A percentile compares a stretch with the other conserved stretches of the same genome.
Evolutionary conservation across 92 coral and sea anemone genomes (phyloP).

Genomic region (Scolanthus callimorphus): DNA sequence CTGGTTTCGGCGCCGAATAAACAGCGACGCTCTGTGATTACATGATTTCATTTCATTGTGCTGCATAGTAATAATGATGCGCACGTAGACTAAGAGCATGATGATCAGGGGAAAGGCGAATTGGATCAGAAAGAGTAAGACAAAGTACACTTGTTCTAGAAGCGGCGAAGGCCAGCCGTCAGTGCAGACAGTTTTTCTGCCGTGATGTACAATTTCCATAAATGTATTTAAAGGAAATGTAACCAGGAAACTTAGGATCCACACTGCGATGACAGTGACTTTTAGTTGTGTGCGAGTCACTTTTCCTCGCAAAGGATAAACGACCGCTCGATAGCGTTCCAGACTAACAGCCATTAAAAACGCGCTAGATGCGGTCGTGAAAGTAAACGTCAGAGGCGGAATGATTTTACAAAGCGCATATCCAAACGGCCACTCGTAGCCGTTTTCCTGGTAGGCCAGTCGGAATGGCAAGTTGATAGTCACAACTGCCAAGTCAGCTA

Average conservation of each 20-base stretch:
- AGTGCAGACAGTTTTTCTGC: conserved; percentile 29
- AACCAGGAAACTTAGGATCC: conserved; percentile 33
- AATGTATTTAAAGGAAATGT: conserved; percentile 35
- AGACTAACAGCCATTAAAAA: conserved; percentile 33
- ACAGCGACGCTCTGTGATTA: conserved; percentile 15
- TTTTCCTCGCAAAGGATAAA: conserved; percentile 15
- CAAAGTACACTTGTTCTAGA: conserved; percentile 29
- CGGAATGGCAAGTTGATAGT: conserved; percentile 40
- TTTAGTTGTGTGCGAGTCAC: conserved; percentile 28
- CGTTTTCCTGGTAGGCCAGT: conserved; percentile 49
- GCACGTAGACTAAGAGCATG: conserved; percentile 28
- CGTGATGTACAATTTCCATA: conserved; percentile 12
- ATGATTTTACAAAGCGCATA: conserved; percentile 33
- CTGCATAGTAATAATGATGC: conserved; percentile 19
- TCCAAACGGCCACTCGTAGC: conserved; percentile 49
- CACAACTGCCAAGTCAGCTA: conserved; percentile 40
- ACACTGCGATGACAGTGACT: conserved; percentile 19
- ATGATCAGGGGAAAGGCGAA: conserved; percentile 40
- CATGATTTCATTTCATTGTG: conserved; percentile 11
- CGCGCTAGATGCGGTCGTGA: conserved; percentile 39
- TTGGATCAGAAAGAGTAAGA: conserved; percentile 29
- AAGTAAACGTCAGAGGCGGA: conserved; percentile 39
- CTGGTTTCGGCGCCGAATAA: conserved; percentile 28
- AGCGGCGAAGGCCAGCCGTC: conserved; percentile 39
- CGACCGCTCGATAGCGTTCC: conserved; percentile 43